Evolutionary conservation across 1,140 invertebrate species (phyloP).

Genomic region (Calephelis virginiensis): DNA sequence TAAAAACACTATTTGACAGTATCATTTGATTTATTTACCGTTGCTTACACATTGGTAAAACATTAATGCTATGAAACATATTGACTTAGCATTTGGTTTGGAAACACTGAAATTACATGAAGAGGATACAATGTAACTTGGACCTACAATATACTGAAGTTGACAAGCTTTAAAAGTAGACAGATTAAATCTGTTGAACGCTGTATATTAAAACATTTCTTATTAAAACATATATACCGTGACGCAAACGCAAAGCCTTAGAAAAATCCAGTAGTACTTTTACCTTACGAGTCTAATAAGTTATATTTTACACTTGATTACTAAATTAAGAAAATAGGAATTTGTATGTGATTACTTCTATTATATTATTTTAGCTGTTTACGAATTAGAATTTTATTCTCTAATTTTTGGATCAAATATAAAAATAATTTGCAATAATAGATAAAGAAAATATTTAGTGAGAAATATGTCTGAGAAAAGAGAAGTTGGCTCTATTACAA

Average conservation of each 20-base stretch:
- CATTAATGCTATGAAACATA: constrained; percentile 74
- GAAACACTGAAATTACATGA: constrained; percentile 62
- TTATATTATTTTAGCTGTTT: constrained; percentile 15
- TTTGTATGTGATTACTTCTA: constrained; percentile 31
- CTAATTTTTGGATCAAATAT: constrained; percentile 18
- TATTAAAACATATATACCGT: constrained; percentile 27
- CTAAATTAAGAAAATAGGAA: constrained; percentile 34
- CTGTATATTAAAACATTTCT: constrained; percentile 29
- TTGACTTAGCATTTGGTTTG: constrained; percentile 75
- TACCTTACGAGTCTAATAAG: constrained; percentile 71
- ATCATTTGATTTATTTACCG: constrained; percentile 76
- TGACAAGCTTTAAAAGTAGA: constrained; percentile 41
- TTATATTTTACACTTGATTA: constrained; percentile 70
- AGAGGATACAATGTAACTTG: constrained; percentile 42
- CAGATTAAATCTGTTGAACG: constrained; percentile 32
- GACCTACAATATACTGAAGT: constrained; percentile 43
- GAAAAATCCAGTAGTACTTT: constrained; percentile 65
- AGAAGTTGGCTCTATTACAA: constrained; percentile 60
- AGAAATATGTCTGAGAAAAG: constrained; percentile 64
- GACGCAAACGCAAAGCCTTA: constrained; percentile 60
- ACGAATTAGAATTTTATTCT: constrained; percentile 18
- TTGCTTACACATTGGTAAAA: constrained; percentile 77
- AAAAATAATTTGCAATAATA: constrained; percentile 25
- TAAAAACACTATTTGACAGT: constrained; percentile 48
- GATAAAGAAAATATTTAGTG: constrained; percentile 17